Percentiles rank a stretch among this genome's conserved stretches.
These are phyloP conservation scores for Papilio aristodemus DNA, from an alignment of 1,140 invertebrate genomes.

Conservation along the genomic window DNA sequence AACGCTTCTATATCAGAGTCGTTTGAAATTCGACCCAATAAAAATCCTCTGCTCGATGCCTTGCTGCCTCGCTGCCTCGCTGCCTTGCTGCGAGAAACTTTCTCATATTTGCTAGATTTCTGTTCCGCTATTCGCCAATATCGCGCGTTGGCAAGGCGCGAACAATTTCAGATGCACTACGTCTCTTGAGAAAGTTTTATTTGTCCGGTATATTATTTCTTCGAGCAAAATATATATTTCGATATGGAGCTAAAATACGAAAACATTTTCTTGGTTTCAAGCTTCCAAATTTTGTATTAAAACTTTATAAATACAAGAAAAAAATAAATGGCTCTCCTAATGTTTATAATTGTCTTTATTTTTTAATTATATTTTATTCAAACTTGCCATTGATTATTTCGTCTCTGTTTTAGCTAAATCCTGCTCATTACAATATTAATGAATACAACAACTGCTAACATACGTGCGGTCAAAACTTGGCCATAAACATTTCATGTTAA, in stretches of 20 bases:
- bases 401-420: too few species aligned
- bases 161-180: not conserved
- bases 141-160: not conserved
- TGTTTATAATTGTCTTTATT: too few species aligned
- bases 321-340: too few species aligned
- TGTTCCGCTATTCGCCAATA: conserved; percentile 6
- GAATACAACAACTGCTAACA: too few species aligned
- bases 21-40: conserved; percentile 16
- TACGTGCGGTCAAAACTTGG: not conserved
- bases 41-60: conserved; percentile 3
- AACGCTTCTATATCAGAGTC: not conserved
- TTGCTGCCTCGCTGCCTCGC: not conserved
- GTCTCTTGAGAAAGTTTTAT: conserved; percentile 9
- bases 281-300: too few species aligned
- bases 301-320: too few species aligned
- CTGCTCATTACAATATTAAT: too few species aligned
- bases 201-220: conserved; percentile 5
- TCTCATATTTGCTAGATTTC: conserved; percentile 22
- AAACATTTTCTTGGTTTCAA: not conserved
- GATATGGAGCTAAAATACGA: not conserved
- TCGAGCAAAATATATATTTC: not conserved
- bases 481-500: not conserved
- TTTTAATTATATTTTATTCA: too few species aligned
- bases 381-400: too few species aligned
- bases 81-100: not conserved